Conservation (phyloP, 2,113 vertebrate genomes). For the Pseudorhombus dupliciocellatus region DNA sequence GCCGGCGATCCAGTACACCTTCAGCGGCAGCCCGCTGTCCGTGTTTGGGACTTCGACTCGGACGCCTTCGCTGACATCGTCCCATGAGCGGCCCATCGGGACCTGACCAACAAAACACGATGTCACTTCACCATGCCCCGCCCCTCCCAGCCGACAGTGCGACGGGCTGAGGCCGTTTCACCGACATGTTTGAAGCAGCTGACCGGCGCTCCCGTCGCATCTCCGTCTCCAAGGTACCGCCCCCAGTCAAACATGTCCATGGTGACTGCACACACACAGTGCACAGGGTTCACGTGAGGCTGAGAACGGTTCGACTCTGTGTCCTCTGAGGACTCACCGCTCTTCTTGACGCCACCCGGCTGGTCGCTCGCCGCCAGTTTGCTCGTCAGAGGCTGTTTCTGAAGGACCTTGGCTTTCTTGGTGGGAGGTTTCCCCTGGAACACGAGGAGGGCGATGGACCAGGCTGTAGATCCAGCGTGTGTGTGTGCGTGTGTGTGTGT, state of each 20-base stretch:
- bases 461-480: not conserved
- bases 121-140: no score
- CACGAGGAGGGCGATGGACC: not conserved
- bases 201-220: constrained; percentile 91
- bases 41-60: constrained; percentile 94
- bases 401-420: constrained; percentile 95
- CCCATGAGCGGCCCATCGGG: constrained; percentile 90
- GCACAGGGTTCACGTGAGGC: no score
- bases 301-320: not conserved
- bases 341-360: constrained; percentile 91
- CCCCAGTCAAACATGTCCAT: constrained; percentile 91
- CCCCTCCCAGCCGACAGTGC: no score
- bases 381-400: constrained; percentile 94
- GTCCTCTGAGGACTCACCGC: constrained; percentile 77
- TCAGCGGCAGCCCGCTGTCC: constrained; percentile 89
- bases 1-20: constrained; percentile 97
- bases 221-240: constrained; percentile 93
- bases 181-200: constrained; percentile 94
- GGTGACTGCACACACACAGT: constrained; percentile 37
- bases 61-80: constrained; percentile 89
- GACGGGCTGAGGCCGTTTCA: no score
- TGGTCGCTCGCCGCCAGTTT: constrained; percentile 91
- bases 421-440: constrained; percentile 91
- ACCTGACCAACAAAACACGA: constrained; percentile 75
- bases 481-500: not conserved